A percentile compares a stretch with the other conserved stretches of the same genome.
These are phyloP conservation scores for Graptemys geographica DNA, from an alignment of 2,797 vertebrate species.

Conservation along the genomic window DNA sequence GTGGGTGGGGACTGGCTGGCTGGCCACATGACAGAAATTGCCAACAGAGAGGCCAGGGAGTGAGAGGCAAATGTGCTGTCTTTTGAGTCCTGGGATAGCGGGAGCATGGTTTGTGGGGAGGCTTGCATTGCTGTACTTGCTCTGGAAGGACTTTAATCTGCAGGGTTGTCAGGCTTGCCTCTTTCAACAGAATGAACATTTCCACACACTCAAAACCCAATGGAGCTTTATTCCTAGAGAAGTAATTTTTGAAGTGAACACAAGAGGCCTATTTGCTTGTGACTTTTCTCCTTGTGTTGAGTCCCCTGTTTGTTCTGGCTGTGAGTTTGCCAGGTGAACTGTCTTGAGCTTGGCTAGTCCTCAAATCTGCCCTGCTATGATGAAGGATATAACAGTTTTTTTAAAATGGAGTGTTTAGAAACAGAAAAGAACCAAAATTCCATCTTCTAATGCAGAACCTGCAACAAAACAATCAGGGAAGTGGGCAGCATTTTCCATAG, in stretches of 20 bases:
- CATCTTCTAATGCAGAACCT: neutral
- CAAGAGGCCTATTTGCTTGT: neutral
- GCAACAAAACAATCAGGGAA: neutral
- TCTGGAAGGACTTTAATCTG: neutral
- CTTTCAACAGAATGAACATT: neutral
- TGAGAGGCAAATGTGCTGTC: neutral
- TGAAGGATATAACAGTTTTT: neutral
- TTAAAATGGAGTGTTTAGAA: neutral
- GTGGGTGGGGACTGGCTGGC: neutral
- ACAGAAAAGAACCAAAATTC: neutral
- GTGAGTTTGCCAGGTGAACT: neutral
- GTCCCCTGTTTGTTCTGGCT: neutral
- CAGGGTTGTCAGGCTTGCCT: neutral
- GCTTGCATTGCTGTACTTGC: neutral
- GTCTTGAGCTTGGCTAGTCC: neutral
- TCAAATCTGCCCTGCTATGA: neutral
- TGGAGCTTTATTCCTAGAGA: neutral
- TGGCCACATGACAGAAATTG: neutral
- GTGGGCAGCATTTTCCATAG: rapidly evolving
- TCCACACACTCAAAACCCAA: neutral
- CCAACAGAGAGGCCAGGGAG: neutral
- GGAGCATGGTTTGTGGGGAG: neutral
- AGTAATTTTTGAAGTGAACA: neutral
- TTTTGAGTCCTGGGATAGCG: neutral
- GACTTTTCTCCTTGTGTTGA: neutral